Conservation (phyloP, 1,140 invertebrate species). For the Drosophila setifemur region DNA sequence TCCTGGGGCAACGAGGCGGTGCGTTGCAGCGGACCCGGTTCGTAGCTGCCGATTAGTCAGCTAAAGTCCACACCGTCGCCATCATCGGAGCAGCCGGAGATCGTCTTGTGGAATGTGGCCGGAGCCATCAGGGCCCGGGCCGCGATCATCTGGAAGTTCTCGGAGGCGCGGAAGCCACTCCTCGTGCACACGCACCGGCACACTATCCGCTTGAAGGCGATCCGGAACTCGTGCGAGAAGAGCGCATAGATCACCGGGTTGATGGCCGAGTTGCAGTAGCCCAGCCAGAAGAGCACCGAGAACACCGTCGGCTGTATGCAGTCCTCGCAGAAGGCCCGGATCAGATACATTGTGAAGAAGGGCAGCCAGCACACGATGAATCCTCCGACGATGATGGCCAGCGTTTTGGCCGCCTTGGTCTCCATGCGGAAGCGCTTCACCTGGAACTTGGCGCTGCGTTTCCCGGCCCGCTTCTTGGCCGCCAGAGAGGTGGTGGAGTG, state of each 20-base stretch:
- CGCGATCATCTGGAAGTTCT: conserved; percentile 82
- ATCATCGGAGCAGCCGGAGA: conserved; percentile 79
- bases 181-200: conserved; percentile 84
- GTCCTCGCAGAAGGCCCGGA: conserved; percentile 87
- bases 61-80: conserved; percentile 76
- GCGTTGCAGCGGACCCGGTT: conserved; percentile 56
- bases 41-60: conserved; percentile 76
- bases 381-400: conserved; percentile 95
- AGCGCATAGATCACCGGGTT: conserved; percentile 95
- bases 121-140: conserved; percentile 76
- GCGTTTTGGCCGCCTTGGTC: conserved; percentile 94
- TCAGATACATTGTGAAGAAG: conserved; percentile 94
- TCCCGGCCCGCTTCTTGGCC: conserved; percentile 82
- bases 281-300: conserved; percentile 94
- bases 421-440: conserved; percentile 89
- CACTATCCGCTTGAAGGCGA: conserved; percentile 91
- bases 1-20: conserved; percentile 67
- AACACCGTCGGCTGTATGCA: conserved; percentile 89
- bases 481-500: conserved; percentile 39
- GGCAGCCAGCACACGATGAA: conserved; percentile 96
- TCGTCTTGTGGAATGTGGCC: conserved; percentile 80
- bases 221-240: conserved; percentile 92
- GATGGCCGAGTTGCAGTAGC: conserved; percentile 95
- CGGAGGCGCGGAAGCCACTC: conserved; percentile 78
- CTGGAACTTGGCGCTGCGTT: conserved; percentile 83